These are phyloP conservation scores for Antechinus stuartii DNA, from an alignment of 2,113 vertebrate genomes.

Conservation along the genomic window DNA sequence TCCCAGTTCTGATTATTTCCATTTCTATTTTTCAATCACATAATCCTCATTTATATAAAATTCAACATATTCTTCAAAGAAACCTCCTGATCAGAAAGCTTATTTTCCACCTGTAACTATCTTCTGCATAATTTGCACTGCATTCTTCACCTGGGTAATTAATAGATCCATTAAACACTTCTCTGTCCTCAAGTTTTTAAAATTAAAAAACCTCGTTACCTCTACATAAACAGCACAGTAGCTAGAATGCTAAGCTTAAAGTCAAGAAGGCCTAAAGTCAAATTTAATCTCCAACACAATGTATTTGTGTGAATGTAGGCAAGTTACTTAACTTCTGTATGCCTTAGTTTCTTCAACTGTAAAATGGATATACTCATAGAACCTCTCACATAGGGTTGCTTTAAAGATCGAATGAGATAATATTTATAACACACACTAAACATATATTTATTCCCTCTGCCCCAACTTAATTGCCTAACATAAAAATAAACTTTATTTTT, in stretches of 20 bases:
- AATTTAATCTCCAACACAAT: background rate
- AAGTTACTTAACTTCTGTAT: background rate
- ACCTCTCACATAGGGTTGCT: background rate
- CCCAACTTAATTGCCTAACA: background rate
- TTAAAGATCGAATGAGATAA: background rate
- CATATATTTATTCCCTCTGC: background rate
- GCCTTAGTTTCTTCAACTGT: background rate
- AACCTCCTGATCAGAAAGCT: background rate
- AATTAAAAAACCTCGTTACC: background rate
- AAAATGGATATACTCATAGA: background rate
- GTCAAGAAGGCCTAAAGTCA: background rate
- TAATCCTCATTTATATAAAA: background rate
- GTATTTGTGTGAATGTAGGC: background rate
- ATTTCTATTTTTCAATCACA: background rate
- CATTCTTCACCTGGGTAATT: background rate
- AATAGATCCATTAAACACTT: background rate
- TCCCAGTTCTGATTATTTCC: too few relatives aligned
- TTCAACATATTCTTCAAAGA: background rate
- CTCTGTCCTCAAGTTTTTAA: background rate
- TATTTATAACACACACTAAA: conserved; percentile 10
- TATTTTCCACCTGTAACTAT: background rate
- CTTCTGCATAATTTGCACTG: background rate
- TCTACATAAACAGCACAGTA: background rate
- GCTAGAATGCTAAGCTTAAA: background rate
- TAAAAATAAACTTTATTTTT: background rate